These are phyloP conservation scores for Mesaphorura yosii DNA, from an alignment of 1,140 invertebrate genomes.

Conservation along the genomic window DNA sequence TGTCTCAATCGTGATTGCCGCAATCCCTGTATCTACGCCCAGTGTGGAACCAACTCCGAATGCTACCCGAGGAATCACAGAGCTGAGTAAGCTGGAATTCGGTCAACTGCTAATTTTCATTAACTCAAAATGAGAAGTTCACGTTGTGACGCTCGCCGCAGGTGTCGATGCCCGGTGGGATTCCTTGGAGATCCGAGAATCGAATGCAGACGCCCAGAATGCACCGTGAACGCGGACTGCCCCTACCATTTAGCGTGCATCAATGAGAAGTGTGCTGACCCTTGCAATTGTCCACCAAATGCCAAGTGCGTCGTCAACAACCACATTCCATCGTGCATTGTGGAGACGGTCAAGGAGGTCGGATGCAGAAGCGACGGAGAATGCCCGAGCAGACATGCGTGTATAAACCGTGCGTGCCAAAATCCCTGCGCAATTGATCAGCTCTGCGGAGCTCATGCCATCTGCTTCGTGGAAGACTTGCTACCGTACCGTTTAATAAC, in stretches of 20 bases:
- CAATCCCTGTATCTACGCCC: slow-evolving; percentile 63
- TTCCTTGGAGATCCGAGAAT: slow-evolving; percentile 63
- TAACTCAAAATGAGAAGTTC: too few species aligned
- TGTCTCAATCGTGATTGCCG: slow-evolving; percentile 73
- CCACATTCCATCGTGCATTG: slow-evolving; percentile 57
- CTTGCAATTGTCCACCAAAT: slow-evolving; percentile 57
- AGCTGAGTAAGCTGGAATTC: too few species aligned
- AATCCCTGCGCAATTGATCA: slow-evolving; percentile 66
- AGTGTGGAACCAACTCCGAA: slow-evolving; percentile 68
- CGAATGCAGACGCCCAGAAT: slow-evolving; percentile 52
- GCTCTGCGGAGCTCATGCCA: slow-evolving; percentile 66
- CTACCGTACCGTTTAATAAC: slow-evolving; percentile 74
- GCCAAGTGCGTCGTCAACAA: slow-evolving; percentile 64
- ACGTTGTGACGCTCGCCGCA: slow-evolving; percentile 35
- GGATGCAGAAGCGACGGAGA: slow-evolving; percentile 71
- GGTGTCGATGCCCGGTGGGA: slow-evolving; percentile 64
- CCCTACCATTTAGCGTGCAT: slow-evolving; percentile 59
- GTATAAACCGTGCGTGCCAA: slow-evolving; percentile 63
- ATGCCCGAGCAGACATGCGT: slow-evolving; percentile 69
- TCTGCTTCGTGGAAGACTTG: slow-evolving; percentile 69
- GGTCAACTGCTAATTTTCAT: too few species aligned
- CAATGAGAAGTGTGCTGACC: slow-evolving; percentile 61
- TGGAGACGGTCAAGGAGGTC: slow-evolving; percentile 28
- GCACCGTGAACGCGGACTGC: slow-evolving; percentile 46
- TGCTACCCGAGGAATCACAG: slow-evolving; percentile 60